Evolutionary conservation across 2,113 vertebrate genomes (phyloP).

Genomic region (Hyla sarda): DNA sequence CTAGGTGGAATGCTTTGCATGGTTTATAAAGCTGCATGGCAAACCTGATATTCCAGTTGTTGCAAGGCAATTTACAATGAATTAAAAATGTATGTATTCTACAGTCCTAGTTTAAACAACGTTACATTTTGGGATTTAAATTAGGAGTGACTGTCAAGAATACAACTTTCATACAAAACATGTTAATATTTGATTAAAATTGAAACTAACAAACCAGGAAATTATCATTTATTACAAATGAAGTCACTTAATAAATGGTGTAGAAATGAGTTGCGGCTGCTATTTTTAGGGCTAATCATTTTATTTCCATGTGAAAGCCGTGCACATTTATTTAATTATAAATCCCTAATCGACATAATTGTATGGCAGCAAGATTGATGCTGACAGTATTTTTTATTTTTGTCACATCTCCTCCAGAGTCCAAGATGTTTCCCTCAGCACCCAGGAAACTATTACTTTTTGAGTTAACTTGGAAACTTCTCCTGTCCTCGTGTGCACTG

Average conservation of each 20-base stretch:
- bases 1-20: background rate
- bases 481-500: conserved; percentile 46
- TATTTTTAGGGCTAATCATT: conserved; percentile 23
- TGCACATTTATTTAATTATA: conserved; percentile 26
- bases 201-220: conserved; percentile 39
- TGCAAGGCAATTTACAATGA: conserved; percentile 10
- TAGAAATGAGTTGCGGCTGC: conserved; percentile 23
- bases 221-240: conserved; percentile 21
- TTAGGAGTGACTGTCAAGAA: conserved; percentile 46
- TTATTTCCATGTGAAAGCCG: background rate
- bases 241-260: background rate
- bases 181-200: conserved; percentile 39
- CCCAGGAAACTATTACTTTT: conserved; percentile 31
- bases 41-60: background rate
- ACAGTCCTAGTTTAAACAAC: conserved; percentile 27
- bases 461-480: conserved; percentile 29
- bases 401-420: conserved; percentile 15
- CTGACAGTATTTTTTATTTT: conserved; percentile 22
- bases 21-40: conserved; percentile 19
- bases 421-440: conserved; percentile 24
- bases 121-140: conserved; percentile 38
- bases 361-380: conserved; percentile 17
- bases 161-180: conserved; percentile 24
- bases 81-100: conserved; percentile 41
- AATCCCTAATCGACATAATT: conserved; percentile 32